Evolutionary conservation across 2,888 invertebrate species (phyloP).

Genomic region (Megastigmus dorsalis): DNA sequence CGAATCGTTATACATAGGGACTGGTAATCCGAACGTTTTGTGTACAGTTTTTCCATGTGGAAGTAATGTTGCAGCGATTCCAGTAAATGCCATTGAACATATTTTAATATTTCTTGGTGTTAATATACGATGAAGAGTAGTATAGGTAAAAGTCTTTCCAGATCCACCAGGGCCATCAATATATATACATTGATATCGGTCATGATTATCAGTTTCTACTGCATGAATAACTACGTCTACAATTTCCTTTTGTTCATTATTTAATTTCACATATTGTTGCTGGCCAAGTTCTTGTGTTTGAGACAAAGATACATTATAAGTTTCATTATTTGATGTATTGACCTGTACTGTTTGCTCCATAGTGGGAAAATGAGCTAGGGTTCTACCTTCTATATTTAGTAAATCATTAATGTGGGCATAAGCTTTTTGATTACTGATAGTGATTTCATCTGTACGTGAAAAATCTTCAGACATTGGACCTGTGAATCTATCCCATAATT

Average conservation of each 20-base stretch:
- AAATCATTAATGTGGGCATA: conserved; percentile 16
- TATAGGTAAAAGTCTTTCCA: conserved; percentile 71
- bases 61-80: no score
- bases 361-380: conserved; percentile 4
- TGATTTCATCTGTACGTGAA: conserved; percentile 2
- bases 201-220: conserved; percentile 14
- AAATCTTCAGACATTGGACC: conserved; percentile 56
- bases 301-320: not conserved
- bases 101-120: conserved; percentile 39
- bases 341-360: conserved; percentile 18
- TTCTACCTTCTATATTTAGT: no score
- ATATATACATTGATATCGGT: conserved; percentile 50
- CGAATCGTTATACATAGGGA: not conserved
- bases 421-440: conserved; percentile 37
- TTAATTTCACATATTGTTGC: conserved; percentile 49
- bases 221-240: conserved; percentile 48
- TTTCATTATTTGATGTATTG: not conserved
- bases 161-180: conserved; percentile 72
- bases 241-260: conserved; percentile 54
- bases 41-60: not conserved
- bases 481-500: conserved; percentile 57
- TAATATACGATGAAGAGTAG: conserved; percentile 54
- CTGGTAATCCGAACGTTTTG: not conserved
- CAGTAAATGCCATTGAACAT: not conserved
- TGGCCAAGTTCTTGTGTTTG: conserved; percentile 23